phyloP scores from a whole-genome alignment of 2,888 invertebrate genomes.

The Chrysomela aeneicollis region DNA sequence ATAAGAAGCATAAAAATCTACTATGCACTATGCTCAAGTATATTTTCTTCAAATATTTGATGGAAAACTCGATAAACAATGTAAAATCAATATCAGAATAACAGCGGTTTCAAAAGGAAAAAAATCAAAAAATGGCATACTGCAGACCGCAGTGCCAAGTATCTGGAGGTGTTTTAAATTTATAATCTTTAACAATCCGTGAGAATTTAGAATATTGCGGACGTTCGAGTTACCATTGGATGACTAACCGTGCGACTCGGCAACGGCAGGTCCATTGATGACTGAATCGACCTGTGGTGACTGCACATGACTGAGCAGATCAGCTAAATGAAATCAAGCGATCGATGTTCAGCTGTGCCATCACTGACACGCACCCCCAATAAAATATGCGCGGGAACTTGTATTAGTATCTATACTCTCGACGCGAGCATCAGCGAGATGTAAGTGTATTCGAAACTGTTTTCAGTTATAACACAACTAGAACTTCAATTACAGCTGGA shows the following conservation, averaged over 20 bases:
- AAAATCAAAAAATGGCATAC: constrained; percentile 63
- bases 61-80: too few species aligned
- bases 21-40: too few species aligned
- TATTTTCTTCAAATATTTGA: too few species aligned
- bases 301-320: constrained; percentile 71
- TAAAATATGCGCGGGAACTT: neutral
- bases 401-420: constrained; percentile 41
- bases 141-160: constrained; percentile 65
- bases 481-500: too few species aligned
- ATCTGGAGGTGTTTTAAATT: constrained; percentile 68
- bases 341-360: constrained; percentile 71
- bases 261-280: constrained; percentile 67
- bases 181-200: constrained; percentile 63
- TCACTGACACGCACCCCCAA: constrained; percentile 69
- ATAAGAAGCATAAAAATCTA: too few species aligned
- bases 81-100: too few species aligned
- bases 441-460: too few species aligned
- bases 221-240: constrained; percentile 68
- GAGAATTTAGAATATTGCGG: constrained; percentile 69
- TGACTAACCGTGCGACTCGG: constrained; percentile 64
- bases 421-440: constrained; percentile 22
- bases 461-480: too few species aligned
- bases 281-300: constrained; percentile 68
- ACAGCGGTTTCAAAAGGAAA: constrained; percentile 8
- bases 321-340: constrained; percentile 63